Percentiles rank a stretch among this genome's conserved stretches.
These are phyloP conservation scores for Sisyra terminalis DNA, from an alignment of 2,888 invertebrate species.

Conservation along the genomic window DNA sequence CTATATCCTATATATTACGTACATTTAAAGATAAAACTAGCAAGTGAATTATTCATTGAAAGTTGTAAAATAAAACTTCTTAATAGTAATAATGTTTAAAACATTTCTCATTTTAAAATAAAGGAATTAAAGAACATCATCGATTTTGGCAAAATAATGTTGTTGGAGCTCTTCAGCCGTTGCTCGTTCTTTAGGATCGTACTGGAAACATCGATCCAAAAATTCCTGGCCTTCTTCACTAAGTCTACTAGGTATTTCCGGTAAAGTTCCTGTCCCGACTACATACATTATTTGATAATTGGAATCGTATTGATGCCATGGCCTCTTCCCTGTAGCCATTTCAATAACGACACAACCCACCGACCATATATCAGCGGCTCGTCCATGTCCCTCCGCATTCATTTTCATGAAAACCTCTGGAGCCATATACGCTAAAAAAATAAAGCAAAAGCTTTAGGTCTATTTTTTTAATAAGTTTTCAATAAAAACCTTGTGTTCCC, in stretches of 20 bases:
- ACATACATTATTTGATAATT: constrained; percentile 93
- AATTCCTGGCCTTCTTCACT: constrained; percentile 75
- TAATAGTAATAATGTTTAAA: too few relatives aligned
- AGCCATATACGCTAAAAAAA: constrained; percentile 77
- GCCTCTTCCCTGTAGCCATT: constrained; percentile 88
- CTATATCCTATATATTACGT: too few relatives aligned
- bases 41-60: too few relatives aligned
- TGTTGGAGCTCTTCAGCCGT: constrained; percentile 52
- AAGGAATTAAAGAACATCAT: constrained; percentile 8
- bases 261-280: constrained; percentile 84
- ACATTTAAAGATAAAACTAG: too few relatives aligned
- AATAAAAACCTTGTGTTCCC: constrained; percentile 67
- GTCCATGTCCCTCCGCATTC: constrained; percentile 65
- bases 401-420: constrained; percentile 86
- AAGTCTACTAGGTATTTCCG: constrained; percentile 54
- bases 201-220: constrained; percentile 60
- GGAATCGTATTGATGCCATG: constrained; percentile 84
- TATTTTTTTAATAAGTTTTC: too few relatives aligned
- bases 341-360: constrained; percentile 90
- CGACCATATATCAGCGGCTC: constrained; percentile 93
- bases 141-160: constrained; percentile 60
- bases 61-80: too few relatives aligned
- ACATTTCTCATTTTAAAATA: too few relatives aligned
- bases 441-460: constrained; percentile 2
- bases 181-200: constrained; percentile 59